Evolutionary conservation across 2,113 vertebrate species (phyloP).

Genomic region (Illadopsis cleaveri): DNA sequence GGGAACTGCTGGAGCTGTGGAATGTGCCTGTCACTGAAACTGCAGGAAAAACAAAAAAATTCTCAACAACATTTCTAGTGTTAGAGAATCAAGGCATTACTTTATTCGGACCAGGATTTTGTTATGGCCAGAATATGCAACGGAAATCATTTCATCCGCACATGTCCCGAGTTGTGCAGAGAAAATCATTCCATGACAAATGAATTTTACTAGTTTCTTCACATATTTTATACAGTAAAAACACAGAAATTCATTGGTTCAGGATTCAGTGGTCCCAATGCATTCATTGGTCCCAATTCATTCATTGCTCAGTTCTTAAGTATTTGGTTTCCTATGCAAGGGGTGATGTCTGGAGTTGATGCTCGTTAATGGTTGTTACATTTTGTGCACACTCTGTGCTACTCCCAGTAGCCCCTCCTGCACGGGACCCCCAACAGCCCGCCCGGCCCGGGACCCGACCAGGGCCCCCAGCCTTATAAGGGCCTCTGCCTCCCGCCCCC

Average conservation of each 20-base stretch:
- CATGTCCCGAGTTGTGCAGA: not conserved
- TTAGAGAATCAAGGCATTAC: not conserved
- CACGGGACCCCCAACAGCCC: fast-evolving
- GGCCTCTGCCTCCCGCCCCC: not conserved
- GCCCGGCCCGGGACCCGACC: not conserved
- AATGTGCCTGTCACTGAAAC: not conserved
- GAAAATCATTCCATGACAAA: not conserved
- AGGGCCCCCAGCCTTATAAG: not conserved
- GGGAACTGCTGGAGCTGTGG: not conserved
- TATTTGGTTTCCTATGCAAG: not conserved
- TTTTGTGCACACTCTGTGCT: not conserved
- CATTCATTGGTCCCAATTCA: not conserved
- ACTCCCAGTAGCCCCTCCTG: not conserved
- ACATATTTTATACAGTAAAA: not conserved
- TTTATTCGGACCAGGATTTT: not conserved
- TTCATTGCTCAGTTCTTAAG: not conserved
- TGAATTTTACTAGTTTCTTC: not conserved
- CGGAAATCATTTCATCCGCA: not conserved
- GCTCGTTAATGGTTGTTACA: not conserved
- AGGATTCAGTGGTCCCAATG: not conserved
- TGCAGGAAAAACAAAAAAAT: not conserved
- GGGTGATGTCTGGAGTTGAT: not conserved
- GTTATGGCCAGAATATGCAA: not conserved
- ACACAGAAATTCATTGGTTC: not conserved
- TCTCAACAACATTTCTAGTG: not conserved